Conservation (phyloP, 2,113 vertebrate genomes). For the Rhabdomys dilectus region DNA sequence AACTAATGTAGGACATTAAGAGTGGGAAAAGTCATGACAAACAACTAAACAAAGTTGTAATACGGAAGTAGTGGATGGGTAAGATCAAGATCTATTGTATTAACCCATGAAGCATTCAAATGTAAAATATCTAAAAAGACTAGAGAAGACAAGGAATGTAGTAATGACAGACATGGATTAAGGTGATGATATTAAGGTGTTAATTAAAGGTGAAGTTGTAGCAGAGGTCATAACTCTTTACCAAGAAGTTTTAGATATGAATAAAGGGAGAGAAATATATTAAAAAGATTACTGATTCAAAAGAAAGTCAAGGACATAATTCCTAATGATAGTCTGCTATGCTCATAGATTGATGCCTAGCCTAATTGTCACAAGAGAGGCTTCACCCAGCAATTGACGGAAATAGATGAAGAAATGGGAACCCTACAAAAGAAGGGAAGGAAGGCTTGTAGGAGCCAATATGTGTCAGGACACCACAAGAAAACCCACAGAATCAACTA, state of each 20-base stretch:
- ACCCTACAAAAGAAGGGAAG: background rate
- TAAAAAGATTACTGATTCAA: background rate
- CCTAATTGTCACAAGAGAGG: too few relatives aligned
- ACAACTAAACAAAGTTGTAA: too few relatives aligned
- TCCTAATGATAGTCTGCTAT: background rate
- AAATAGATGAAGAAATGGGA: background rate
- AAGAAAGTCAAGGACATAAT: background rate
- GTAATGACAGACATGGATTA: background rate
- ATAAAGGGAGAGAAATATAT: rapidly evolving
- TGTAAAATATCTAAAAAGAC: background rate
- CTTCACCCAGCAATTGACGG: background rate
- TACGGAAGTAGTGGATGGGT: background rate
- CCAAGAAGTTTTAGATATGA: background rate
- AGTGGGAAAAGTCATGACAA: background rate
- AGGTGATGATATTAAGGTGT: too few relatives aligned
- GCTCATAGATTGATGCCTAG: background rate
- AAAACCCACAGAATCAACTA: background rate
- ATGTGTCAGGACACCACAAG: background rate
- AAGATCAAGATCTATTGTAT: too few relatives aligned
- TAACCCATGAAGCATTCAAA: background rate
- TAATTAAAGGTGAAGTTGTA: background rate
- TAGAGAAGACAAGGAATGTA: background rate
- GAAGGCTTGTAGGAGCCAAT: too few relatives aligned
- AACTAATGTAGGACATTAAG: background rate
- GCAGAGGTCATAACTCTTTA: background rate